These are phyloP conservation scores for Aegypius monachus DNA, from an alignment of 2,113 vertebrate species.

Conservation along the genomic window DNA sequence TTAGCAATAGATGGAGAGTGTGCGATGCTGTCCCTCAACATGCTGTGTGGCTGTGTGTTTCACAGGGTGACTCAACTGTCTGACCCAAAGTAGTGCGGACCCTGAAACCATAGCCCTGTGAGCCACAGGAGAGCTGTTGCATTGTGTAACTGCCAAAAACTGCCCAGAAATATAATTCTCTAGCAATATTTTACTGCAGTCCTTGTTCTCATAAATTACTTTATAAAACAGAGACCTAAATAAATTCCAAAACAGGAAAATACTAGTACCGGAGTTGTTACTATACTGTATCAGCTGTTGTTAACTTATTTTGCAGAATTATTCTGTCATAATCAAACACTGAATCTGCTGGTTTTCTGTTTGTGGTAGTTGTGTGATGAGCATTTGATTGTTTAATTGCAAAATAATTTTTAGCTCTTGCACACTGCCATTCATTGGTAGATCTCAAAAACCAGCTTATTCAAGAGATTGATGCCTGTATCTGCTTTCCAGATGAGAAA, in stretches of 20 bases:
- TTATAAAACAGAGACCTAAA: background rate
- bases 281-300: background rate
- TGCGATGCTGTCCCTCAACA: background rate
- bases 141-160: background rate
- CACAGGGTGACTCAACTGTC: background rate
- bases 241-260: background rate
- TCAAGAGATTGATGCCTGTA: background rate
- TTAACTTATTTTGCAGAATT: background rate
- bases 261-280: background rate
- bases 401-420: background rate
- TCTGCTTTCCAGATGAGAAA: background rate
- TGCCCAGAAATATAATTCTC: background rate
- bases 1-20: background rate
- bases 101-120: background rate
- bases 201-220: background rate
- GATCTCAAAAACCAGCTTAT: background rate
- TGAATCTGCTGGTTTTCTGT: background rate
- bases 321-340: background rate
- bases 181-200: background rate
- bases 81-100: rapidly evolving
- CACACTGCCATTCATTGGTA: background rate
- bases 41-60: background rate
- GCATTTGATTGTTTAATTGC: background rate
- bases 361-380: background rate
- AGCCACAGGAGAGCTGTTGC: background rate